Percentiles rank a stretch among this genome's conserved stretches.
phyloP scores from a whole-genome alignment of 1,140 invertebrate genomes.

The Heliconius hewitsoni region DNA sequence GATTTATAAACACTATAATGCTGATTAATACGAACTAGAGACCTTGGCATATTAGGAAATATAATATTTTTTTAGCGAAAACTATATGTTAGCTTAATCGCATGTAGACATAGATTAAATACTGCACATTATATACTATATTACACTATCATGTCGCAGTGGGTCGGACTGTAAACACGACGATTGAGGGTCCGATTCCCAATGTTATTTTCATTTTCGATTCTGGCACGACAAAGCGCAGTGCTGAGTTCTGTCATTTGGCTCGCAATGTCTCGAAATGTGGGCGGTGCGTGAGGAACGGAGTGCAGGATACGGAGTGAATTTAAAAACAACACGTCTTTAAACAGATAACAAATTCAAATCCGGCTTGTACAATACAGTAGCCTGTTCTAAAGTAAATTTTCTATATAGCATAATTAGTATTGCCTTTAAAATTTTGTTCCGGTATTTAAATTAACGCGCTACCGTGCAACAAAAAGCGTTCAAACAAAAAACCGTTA shows the following conservation, averaged over 20 bases:
- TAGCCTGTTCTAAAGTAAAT: neutral
- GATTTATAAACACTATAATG: neutral
- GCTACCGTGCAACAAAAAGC: neutral
- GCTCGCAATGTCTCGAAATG: neutral
- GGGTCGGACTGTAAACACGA: neutral
- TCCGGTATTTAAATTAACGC: neutral
- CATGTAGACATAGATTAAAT: neutral
- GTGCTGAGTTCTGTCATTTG: neutral
- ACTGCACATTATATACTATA: neutral
- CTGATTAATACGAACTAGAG: neutral
- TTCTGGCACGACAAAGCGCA: neutral
- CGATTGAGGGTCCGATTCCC: neutral
- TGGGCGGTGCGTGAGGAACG: no score
- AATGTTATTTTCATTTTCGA: no score
- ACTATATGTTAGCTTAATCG: neutral
- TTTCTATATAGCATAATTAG: neutral
- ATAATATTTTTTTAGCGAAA: neutral
- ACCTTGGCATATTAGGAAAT: constrained; percentile 12
- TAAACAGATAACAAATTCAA: neutral
- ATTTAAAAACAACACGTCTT: neutral
- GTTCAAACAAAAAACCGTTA: neutral
- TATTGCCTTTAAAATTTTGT: neutral
- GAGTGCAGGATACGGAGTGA: neutral
- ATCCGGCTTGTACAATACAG: neutral
- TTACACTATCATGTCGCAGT: neutral